Evolutionary conservation across 2,888 invertebrate species (phyloP).

Genomic region (Rhagium mordax): DNA sequence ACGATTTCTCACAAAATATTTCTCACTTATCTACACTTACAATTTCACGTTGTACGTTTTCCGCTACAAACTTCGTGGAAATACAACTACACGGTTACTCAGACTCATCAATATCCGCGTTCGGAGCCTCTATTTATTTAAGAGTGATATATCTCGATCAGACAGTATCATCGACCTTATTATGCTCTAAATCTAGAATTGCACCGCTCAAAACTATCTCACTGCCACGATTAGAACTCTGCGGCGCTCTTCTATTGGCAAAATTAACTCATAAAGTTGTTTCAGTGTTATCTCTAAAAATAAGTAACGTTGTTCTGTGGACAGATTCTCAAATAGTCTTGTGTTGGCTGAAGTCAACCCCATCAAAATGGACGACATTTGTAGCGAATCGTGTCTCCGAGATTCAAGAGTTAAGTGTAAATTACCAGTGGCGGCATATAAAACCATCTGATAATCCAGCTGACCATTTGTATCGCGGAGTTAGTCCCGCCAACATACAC

Average conservation of each 20-base stretch:
- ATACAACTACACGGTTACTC: too few relatives aligned
- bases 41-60: too few relatives aligned
- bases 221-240: conserved; percentile 39
- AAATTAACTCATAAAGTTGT: conserved; percentile 24
- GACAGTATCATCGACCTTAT: too few relatives aligned
- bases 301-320: conserved; percentile 6
- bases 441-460: conserved; percentile 36
- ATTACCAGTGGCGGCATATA: conserved; percentile 32
- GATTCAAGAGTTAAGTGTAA: conserved; percentile 33
- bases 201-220: conserved; percentile 40
- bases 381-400: conserved; percentile 37
- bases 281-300: background rate
- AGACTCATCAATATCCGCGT: too few relatives aligned
- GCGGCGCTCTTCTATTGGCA: conserved; percentile 35
- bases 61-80: too few relatives aligned
- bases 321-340: conserved; percentile 40
- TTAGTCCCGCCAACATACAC: conserved; percentile 4
- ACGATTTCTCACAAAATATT: too few relatives aligned
- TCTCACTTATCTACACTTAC: too few relatives aligned
- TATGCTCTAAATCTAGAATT: conserved; percentile 38
- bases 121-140: too few relatives aligned
- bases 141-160: too few relatives aligned
- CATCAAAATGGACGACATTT: conserved; percentile 36
- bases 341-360: conserved; percentile 29
- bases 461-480: conserved; percentile 23